Base-by-base conservation (phyloP, 2,797 vertebrate genomes). In the Anas bernieri region DNA sequence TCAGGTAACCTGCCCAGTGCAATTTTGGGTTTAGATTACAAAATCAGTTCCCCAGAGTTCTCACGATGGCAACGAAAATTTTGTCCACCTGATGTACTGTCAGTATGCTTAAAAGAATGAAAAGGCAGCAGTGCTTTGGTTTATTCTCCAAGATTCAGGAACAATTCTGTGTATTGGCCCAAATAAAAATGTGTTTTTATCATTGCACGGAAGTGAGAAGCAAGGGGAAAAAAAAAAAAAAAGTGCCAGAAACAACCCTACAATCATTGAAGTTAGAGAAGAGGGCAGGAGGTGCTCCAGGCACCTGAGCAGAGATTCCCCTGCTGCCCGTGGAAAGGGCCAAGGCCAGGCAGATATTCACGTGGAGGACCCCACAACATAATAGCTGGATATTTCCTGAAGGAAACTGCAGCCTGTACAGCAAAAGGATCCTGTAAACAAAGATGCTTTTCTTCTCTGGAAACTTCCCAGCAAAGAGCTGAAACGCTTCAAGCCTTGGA, bases 271-370 rank as follows among this genome's bases (percentile, higher is more conserved):
- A 76, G 45, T 30, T 13, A 21, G 50, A 2, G 43, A 72, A 46
- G 12, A 66, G 22, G 7, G 20, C 7, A 75, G 17, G 8, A 75
- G n/a, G 58, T 64, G 14, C 17, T 23, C 25, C 33, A 26, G 64
- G 14, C 63, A 9, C 28, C 76, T 12, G 30, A 89, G 43, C 30
- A 91, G 37, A 22, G 45, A 33, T 33, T 80, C 37, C 43, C 30
- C 61, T 63, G 41, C 62, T 68, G 69, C 50, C 26, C 0, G 0
- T n/a, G 43, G 43, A 75, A 58, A 68, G 2, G 15, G 22, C 16
- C 12, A 31, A 0, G 1, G 41, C 14, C 41, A 30, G 41, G 35
- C 35, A 55, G 46, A 46, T 72, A 25, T 12, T 14, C 33, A 28
- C 45, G 0, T 8, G 39, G 30, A 64, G 45, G 50, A 64, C 17